Base-by-base conservation (phyloP, 2,797 vertebrate species). In the Pitangus sulphuratus region DNA sequence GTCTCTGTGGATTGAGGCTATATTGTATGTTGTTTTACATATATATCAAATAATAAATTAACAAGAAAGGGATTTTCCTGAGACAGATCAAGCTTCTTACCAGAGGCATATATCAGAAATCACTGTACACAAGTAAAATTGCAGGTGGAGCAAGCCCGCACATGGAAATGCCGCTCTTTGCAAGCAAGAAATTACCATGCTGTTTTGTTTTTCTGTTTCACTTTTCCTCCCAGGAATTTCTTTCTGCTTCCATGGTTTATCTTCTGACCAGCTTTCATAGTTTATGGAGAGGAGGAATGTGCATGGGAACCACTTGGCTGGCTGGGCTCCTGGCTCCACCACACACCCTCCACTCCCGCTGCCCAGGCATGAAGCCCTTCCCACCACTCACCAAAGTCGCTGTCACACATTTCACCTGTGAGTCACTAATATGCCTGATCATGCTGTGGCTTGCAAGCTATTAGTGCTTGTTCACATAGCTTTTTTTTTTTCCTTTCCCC, bases 41-140 rank as follows among this genome's bases (percentile, higher is more conserved):
- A 84, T 61, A 91, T 89, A 90, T 96, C 91, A 95, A 95, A 87
- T 84, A 94, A 87, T 93, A 95, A 91, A 95, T 95, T 90, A 94
- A 74, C 61, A 83, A 95, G 93, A 92, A 91, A 87, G 91, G 64
- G 74, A 84, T 96, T 96, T 96, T 96, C 87, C 95, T 89, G 74
- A 93, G 74, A 70, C 45, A 89, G 80, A 95, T 95, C 86, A 94
- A 93, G 80, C 66, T 77, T 95, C 60, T 96, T 81, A 89, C 85
- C 80, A 94, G 83, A 83, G 81, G 92, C 92, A 26, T 51, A n/a
- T 87, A 92, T 90, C 54, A 86, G 66, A 65, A 90, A 79, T 87
- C 84, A 33, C 75, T 16, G 64, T 30, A 79, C 88, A 72, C 69
- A 85, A 85, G 90, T 92, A 93, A 93, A 91, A 77, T 61, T 57